A percentile compares a stretch with the other conserved stretches of the same genome.
Evolutionary conservation across 2,113 vertebrate genomes (phyloP).

Genomic region (Uropsilus gracilis): DNA sequence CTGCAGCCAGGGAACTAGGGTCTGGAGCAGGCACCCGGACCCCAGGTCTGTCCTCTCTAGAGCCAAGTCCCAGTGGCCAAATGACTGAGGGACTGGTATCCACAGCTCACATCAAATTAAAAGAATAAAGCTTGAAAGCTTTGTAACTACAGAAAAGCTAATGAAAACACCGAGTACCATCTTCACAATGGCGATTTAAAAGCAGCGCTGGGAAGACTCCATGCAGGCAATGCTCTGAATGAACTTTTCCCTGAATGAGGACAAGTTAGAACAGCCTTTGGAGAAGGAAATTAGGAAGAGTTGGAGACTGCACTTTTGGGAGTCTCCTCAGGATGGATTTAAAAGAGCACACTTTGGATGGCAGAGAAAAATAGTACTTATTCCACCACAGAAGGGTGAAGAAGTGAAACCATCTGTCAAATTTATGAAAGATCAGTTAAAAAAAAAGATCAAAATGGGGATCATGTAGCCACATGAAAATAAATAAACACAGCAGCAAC

Average conservation of each 20-base stretch:
- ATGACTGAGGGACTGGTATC: background rate
- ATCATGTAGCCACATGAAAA: background rate
- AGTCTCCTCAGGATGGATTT: background rate
- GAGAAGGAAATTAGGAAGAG: background rate
- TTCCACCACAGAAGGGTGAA: background rate
- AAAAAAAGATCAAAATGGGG: background rate
- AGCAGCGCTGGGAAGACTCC: background rate
- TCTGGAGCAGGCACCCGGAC: background rate
- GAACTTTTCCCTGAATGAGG: background rate
- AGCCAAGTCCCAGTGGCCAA: background rate
- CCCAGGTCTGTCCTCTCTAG: background rate
- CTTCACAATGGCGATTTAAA: background rate
- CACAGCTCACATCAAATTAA: too few relatives aligned
- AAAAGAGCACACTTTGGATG: background rate
- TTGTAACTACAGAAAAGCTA: background rate
- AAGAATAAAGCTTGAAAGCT: too few relatives aligned
- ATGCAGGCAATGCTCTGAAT: background rate
- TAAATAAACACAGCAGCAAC: background rate
- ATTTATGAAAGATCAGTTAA: background rate
- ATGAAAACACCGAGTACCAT: background rate
- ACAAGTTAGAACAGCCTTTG: background rate
- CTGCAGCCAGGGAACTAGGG: fast-evolving
- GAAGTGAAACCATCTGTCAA: background rate
- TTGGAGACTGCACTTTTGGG: background rate
- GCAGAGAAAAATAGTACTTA: background rate